A percentile compares a stretch with the other conserved stretches of the same genome.
Evolutionary conservation across 2,888 invertebrate species (phyloP).

Genomic region (Euplagia quadripunctaria): DNA sequence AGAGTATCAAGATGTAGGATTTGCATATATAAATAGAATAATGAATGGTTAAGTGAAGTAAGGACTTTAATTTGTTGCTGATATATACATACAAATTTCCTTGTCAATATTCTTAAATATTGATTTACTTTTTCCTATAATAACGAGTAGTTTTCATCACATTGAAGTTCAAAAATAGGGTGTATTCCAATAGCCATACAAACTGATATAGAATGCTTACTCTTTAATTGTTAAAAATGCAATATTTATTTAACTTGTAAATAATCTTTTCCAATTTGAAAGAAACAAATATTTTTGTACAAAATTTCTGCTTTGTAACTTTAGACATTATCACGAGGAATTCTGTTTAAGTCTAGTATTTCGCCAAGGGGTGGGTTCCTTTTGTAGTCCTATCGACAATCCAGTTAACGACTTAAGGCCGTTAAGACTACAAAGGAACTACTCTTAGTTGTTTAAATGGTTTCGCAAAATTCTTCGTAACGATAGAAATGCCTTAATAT

Average conservation of each 20-base stretch:
- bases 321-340: background rate
- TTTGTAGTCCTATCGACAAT: slow-evolving; percentile 36
- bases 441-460: slow-evolving; percentile 39
- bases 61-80: too few species aligned
- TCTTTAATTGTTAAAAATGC: too few species aligned
- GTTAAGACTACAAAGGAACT: slow-evolving; percentile 44
- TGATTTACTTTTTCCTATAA: too few species aligned
- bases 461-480: slow-evolving; percentile 21
- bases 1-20: background rate
- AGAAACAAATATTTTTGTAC: background rate
- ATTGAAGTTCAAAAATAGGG: too few species aligned
- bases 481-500: slow-evolving; percentile 24
- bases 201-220: background rate
- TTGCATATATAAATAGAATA: background rate
- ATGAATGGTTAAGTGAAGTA: background rate
- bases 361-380: slow-evolving; percentile 16
- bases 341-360: slow-evolving; percentile 19
- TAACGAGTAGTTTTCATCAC: too few species aligned
- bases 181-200: background rate
- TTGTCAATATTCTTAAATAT: too few species aligned
- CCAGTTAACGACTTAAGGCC: slow-evolving; percentile 33
- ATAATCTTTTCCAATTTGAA: background rate
- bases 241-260: background rate
- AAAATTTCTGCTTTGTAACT: slow-evolving; percentile 3
- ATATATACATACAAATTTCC: too few species aligned